Percentiles rank a stretch among this genome's conserved stretches.
These are phyloP conservation scores for Zygogramma bicolorata DNA, from an alignment of 2,888 invertebrate genomes.

Conservation along the genomic window DNA sequence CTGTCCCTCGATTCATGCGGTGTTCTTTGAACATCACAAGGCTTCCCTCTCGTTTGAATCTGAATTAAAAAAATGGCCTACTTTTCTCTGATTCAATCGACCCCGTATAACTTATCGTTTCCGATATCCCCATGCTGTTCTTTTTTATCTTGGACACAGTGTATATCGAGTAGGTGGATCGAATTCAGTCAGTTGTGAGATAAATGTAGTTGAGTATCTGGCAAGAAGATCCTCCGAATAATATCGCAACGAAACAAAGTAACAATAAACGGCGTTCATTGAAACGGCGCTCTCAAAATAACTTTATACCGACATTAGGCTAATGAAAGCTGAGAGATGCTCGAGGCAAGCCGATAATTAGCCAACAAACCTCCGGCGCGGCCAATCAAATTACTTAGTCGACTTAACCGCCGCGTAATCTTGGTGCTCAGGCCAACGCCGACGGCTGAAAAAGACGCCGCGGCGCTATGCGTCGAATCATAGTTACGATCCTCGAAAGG, in stretches of 20 bases:
- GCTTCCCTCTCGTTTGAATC: too few relatives aligned
- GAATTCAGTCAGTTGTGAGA: too few relatives aligned
- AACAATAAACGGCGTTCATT: slow-evolving; percentile 41
- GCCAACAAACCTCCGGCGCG: slow-evolving; percentile 63
- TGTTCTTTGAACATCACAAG: too few relatives aligned
- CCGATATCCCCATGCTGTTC: too few relatives aligned
- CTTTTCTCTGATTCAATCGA: too few relatives aligned
- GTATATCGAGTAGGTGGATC: too few relatives aligned
- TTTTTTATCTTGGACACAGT: too few relatives aligned
- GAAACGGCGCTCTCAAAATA: slow-evolving; percentile 38
- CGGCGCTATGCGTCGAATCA: slow-evolving; percentile 58
- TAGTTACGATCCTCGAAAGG: slow-evolving; percentile 51
- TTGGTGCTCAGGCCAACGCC: slow-evolving; percentile 57
- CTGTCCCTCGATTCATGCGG: too few relatives aligned
- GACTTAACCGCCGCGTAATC: slow-evolving; percentile 64
- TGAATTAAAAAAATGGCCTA: too few relatives aligned
- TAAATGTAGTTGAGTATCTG: too few relatives aligned
- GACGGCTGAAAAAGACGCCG: slow-evolving; percentile 24
- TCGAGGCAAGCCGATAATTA: slow-evolving; percentile 63
- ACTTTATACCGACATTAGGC: slow-evolving; percentile 55
- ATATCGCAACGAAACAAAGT: slow-evolving; percentile 36
- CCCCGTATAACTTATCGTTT: too few relatives aligned
- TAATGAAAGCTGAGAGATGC: slow-evolving; percentile 62
- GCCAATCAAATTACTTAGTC: slow-evolving; percentile 64
- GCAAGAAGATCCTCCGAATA: slow-evolving; percentile 18